phyloP scores from a whole-genome alignment of 2,113 vertebrate genomes.

The Xiphorhynchus elegans region DNA sequence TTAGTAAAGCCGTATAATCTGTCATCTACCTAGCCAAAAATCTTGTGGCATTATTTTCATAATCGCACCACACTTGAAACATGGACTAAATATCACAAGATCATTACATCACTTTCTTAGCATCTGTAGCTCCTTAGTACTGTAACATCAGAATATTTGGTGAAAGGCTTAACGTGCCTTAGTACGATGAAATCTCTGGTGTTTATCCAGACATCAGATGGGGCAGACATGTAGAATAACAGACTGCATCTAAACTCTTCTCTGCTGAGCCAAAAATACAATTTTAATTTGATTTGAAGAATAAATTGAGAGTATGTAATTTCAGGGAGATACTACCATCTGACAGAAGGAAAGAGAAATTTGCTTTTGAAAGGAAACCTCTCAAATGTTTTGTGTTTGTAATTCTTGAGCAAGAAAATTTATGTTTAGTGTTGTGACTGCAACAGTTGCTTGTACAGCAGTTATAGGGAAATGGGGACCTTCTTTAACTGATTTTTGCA shows the following conservation, averaged over 20 bases:
- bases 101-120: slow-evolving; percentile 37
- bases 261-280: not conserved
- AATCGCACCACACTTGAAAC: not conserved
- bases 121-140: slow-evolving; percentile 29
- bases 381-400: not conserved
- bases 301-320: not conserved
- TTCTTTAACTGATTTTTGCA: not conserved
- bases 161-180: not conserved
- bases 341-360: not conserved
- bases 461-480: not conserved
- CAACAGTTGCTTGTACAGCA: not conserved
- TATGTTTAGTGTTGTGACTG: not conserved
- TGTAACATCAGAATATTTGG: slow-evolving; percentile 33
- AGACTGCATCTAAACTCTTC: not conserved
- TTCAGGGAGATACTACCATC: not conserved
- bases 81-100: slow-evolving; percentile 9
- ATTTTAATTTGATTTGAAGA: not conserved
- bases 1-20: not conserved
- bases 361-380: not conserved
- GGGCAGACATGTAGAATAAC: not conserved
- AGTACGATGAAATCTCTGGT: not conserved
- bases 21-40: not conserved
- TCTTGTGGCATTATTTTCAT: not conserved
- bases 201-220: not conserved
- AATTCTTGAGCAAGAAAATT: not conserved